Evolutionary conservation across 2,797 vertebrate species (phyloP).

Genomic region (Aselliscus stoliczkanus): DNA sequence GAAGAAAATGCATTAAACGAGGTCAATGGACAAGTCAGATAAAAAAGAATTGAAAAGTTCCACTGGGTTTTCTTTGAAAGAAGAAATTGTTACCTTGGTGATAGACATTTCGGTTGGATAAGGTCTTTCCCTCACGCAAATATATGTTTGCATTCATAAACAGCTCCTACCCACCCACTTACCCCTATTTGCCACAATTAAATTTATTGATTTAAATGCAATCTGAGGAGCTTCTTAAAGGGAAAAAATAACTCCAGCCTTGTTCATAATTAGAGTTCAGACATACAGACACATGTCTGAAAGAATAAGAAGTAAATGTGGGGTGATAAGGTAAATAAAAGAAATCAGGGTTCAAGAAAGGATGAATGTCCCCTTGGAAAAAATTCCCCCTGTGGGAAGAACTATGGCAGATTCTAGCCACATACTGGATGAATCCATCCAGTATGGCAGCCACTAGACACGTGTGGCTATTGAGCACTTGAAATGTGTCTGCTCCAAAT

Average conservation of each 20-base stretch:
- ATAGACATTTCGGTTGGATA: not conserved
- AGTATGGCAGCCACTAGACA: not conserved
- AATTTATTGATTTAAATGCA: not conserved
- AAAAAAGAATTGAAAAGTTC: not conserved
- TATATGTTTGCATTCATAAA: not conserved
- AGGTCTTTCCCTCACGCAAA: not conserved
- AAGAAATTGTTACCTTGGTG: not conserved
- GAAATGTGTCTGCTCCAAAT: not conserved
- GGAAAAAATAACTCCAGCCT: not conserved
- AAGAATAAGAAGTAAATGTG: not conserved
- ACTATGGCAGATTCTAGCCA: not conserved
- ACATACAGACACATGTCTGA: not conserved
- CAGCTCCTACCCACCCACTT: not conserved
- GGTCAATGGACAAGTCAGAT: too few species aligned
- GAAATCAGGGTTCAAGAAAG: not conserved
- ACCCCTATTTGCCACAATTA: not conserved
- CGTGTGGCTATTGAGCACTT: not conserved
- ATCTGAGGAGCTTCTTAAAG: not conserved
- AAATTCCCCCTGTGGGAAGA: not conserved
- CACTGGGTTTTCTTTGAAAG: not conserved
- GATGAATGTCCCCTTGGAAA: not conserved
- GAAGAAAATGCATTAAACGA: not conserved
- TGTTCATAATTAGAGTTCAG: not conserved
- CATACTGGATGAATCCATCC: too few species aligned
- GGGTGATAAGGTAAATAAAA: not conserved